Base-by-base conservation (phyloP, 35 echinoderm and acorn worm genomes). In the Anneissia japonica region DNA sequence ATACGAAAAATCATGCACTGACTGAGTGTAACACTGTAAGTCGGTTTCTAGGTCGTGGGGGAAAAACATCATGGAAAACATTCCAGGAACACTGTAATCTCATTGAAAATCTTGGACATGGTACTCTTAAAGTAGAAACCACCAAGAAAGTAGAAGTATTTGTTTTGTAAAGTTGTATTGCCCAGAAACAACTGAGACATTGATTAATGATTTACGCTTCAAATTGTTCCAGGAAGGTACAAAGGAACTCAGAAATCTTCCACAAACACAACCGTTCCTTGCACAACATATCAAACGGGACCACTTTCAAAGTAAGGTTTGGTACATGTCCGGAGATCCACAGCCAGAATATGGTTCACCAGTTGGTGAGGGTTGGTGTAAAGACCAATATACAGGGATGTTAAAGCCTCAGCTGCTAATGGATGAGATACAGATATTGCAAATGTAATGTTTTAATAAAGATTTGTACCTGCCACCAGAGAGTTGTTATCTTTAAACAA, bases 1-100 rank as follows among this genome's bases (percentile, higher is more conserved):
- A n/a, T n/a, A n/a, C n/a, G n/a, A n/a, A n/a, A n/a, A n/a, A 81
- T 36, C 77, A 88, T 88, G 86, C 86, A 35, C 17, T 88, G 37
- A 88, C 77, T 36, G 77, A 45, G 37, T 88, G 86, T 81, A 55
- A 80, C 36, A 72, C 86, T 1, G 37, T 35, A 17, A 64, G 76
- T 30, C 23, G 43, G 14, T 88, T 88, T 36, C 23, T 16, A 6
- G 86, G 86, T 32, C 36, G 35, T 88, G 86, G 77, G 9, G 81
- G 81, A 56, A 88, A 64, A 64, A 64, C 86, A 30, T 81, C 76
- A 31, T 88, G 86, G 86, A 81, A 88, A 81, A 35, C 72, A 23
- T 88, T 81, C 46, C 13, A 0, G 23, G 30, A 81, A 73, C 30
- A 81, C 35, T 46, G 76, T 29, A 1, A 38, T 43, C 77, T 88